Evolutionary conservation across 2,888 invertebrate genomes (phyloP), one percentile per base, ranked within the genome.

Genomic region (Sylvicola cinctus): DNA sequence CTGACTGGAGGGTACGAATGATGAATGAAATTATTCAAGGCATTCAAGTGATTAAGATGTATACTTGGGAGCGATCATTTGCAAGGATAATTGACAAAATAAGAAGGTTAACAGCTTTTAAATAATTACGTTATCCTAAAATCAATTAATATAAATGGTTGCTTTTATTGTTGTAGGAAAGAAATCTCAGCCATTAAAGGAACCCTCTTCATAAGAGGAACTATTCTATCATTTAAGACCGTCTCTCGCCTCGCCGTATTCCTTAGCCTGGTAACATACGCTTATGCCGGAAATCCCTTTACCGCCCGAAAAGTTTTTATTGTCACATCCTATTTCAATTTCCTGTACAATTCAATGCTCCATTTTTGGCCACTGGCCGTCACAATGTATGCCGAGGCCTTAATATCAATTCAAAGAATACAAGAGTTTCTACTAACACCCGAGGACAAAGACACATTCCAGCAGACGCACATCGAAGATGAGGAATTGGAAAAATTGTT

Each of bases 1-100:
- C 90, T 0, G 93, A 93, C 55, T 80, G 85, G 50, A 66, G 93
- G 34, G 81, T 93, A 7, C 69, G 85, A 5, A 63, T 90, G 32
- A 91, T 91, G 75, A 87, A 81, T 48, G 93, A 93, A 58, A 75
- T 84, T 11, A 28, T 28, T 28, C 28, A 28, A 11, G 28, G 28
- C 2, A 81, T 87, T 50, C 73, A 85, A 58, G 85, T 91, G 0
- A 83, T 93, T 43, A 93, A 93, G 61, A 90, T 93, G 88, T 93
- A 90, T 49, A 81, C 88, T 0, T 93, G 91, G 81, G 93, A 93
- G 51, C 71, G 71, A 45, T 80, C 88, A 0, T 91, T 93, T 49
- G 70, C 74, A 17, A 68, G 70, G 42, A 65, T 88, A 38, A 76
- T 91, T 2, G 70, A 63, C 12, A 44, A 62, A 23, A 42, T 16